phyloP scores from a whole-genome alignment of 2,113 vertebrate species.

The cat (Felis catus) region F.catus_Fca126_mat1.0 CM031417.1:112831501-112832000 shows the following conservation, averaged over 20 bases:
- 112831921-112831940: constrained; percentile 7
- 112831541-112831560: too few species aligned
- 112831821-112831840: constrained; percentile 37
- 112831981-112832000: constrained; percentile 3
- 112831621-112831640: neutral
- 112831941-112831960: constrained; percentile 44
- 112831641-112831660: neutral
- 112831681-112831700: neutral
- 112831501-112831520: too few species aligned
- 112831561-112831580: neutral
- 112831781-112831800: constrained; percentile 37
- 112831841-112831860: constrained; percentile 5
- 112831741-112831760: constrained; percentile 40
- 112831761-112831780: neutral
- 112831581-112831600: constrained; percentile 17
- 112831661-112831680: neutral
- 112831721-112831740: neutral
- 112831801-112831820: constrained; percentile 55
- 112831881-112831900: constrained; percentile 41
- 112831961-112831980: neutral
- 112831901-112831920: constrained; percentile 7
- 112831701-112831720: neutral
- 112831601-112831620: neutral
- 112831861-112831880: constrained; percentile 29
- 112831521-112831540: too few species aligned